Evolutionary conservation across 2,888 invertebrate genomes (phyloP).

Genomic region (Stegana nigrithorax): DNA sequence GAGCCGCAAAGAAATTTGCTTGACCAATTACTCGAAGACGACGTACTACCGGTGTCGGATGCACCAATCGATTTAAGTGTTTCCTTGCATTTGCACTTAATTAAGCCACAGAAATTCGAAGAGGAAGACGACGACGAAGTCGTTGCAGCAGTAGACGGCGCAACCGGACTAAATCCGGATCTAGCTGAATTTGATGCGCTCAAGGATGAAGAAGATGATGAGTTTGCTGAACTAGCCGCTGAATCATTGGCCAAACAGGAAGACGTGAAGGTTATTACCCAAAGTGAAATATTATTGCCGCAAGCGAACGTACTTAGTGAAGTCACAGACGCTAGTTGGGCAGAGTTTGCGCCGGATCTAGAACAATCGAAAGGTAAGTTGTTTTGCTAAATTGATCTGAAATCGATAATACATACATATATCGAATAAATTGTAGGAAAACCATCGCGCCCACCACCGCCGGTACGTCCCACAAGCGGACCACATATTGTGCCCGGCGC

Average conservation of each 20-base stretch:
- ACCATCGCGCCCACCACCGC: conserved; percentile 66
- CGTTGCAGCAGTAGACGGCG: conserved; percentile 28
- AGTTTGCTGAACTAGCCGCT: conserved; percentile 82
- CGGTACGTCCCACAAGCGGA: conserved; percentile 61
- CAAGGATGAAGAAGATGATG: conserved; percentile 78
- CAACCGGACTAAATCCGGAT: conserved; percentile 51
- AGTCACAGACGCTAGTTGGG: conserved; percentile 72
- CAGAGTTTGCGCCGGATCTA: conserved; percentile 72
- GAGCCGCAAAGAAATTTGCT: conserved; percentile 75
- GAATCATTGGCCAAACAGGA: conserved; percentile 77
- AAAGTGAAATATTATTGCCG: conserved; percentile 58
- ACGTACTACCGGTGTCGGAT: conserved; percentile 72
- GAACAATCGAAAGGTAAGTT: conserved; percentile 35
- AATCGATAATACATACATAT: too few species aligned
- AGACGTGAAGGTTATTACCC: conserved; percentile 65
- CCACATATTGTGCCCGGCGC: conserved; percentile 63
- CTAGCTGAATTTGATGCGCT: conserved; percentile 72
- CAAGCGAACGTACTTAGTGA: conserved; percentile 70
- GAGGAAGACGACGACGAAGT: conserved; percentile 50
- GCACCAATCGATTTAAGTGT: conserved; percentile 80
- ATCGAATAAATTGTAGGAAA: conserved; percentile 59
- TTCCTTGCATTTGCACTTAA: conserved; percentile 73
- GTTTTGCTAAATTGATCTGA: too few species aligned
- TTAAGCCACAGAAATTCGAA: conserved; percentile 67
- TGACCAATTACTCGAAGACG: conserved; percentile 81